Evolutionary conservation across 2,113 vertebrate species (phyloP).

Genomic region (Nothocercus julius): DNA sequence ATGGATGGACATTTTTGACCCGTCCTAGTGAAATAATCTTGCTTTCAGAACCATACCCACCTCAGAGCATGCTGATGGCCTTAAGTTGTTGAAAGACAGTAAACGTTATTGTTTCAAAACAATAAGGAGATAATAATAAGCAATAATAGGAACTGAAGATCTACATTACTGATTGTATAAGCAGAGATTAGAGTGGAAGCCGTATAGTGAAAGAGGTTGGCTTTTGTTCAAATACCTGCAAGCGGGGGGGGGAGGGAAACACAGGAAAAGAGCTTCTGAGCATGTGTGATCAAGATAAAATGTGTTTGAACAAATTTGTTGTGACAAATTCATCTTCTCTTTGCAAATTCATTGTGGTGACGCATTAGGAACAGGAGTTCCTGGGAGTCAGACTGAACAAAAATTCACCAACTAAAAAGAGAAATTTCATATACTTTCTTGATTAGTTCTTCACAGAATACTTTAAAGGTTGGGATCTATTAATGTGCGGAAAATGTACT

Average conservation of each 20-base stretch:
- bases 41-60: neutral
- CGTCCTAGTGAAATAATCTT: neutral
- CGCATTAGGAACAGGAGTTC: neutral
- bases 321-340: neutral
- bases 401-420: neutral
- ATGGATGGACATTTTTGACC: neutral
- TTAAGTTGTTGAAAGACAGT: slow-evolving; percentile 42
- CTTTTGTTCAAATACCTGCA: neutral
- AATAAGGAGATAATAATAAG: neutral
- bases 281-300: neutral
- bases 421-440: neutral
- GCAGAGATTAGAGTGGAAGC: neutral
- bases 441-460: neutral
- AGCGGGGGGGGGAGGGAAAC: neutral
- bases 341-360: neutral
- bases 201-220: neutral
- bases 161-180: neutral
- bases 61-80: slow-evolving; percentile 22
- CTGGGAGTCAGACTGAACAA: neutral
- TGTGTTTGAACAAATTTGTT: neutral
- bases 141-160: neutral
- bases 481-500: neutral
- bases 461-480: neutral
- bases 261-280: neutral
- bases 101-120: neutral